Conservation (phyloP, 2,888 invertebrate species). For the Melangyna quadrimaculata region DNA sequence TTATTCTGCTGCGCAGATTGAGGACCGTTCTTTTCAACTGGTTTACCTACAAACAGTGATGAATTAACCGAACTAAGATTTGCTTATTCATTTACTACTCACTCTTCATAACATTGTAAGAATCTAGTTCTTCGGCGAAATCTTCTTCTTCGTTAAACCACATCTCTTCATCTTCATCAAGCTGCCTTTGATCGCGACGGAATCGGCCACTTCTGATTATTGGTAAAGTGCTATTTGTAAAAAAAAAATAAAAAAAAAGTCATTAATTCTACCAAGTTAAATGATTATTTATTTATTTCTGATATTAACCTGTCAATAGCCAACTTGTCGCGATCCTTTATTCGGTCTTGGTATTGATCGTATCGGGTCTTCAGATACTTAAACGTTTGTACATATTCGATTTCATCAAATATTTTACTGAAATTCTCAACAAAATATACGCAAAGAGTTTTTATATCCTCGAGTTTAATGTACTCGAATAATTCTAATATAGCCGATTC, state of each 20-base stretch:
- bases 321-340: constrained; percentile 92
- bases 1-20: constrained; percentile 78
- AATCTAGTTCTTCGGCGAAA: constrained; percentile 87
- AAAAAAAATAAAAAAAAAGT: neutral
- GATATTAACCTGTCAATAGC: constrained; percentile 84
- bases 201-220: constrained; percentile 89
- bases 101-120: constrained; percentile 81
- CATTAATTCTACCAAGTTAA: neutral
- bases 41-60: constrained; percentile 56
- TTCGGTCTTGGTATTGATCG: constrained; percentile 94
- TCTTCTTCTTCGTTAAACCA: constrained; percentile 99
- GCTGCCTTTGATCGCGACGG: constrained; percentile 94
- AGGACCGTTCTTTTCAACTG: constrained; percentile 79
- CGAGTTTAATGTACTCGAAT: constrained; percentile 98
- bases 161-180: constrained; percentile 99
- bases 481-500: constrained; percentile 99
- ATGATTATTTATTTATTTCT: neutral
- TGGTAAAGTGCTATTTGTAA: constrained; percentile 79
- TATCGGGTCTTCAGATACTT: constrained; percentile 93
- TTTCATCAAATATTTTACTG: constrained; percentile 95
- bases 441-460: constrained; percentile 94
- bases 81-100: constrained; percentile 64
- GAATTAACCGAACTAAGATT: constrained; percentile 20
- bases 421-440: constrained; percentile 98
- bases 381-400: constrained; percentile 99